phyloP scores from a whole-genome alignment of 2,113 vertebrate species.

The Pseudolaguvia tuberculata region DNA sequence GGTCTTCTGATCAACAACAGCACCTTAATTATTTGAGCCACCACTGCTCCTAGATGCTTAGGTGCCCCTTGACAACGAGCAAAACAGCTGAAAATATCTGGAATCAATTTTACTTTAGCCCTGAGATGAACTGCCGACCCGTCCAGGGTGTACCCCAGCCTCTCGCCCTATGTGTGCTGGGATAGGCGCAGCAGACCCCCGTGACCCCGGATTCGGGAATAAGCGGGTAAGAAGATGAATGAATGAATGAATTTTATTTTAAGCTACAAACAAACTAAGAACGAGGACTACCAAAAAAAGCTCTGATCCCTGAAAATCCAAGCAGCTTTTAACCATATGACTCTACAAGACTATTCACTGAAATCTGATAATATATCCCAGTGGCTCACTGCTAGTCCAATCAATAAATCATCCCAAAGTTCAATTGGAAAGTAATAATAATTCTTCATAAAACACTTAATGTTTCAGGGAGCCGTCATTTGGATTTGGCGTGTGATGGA shows the following conservation, averaged over 20 bases:
- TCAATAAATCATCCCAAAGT: slow-evolving; percentile 91
- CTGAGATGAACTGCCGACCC: no score
- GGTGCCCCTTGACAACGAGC: slow-evolving; percentile 26
- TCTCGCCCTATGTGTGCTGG: no score
- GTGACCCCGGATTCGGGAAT: no score
- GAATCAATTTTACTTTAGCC: slow-evolving; percentile 38
- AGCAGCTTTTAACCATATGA: background rate
- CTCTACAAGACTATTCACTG: slow-evolving; percentile 34
- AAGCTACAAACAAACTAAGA: slow-evolving; percentile 37
- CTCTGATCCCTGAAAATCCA: background rate
- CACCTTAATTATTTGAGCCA: no score
- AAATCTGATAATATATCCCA: slow-evolving; percentile 87
- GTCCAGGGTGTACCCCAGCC: no score
- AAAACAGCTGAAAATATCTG: slow-evolving; percentile 40
- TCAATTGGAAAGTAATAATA: slow-evolving; percentile 89
- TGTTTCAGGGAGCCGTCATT: slow-evolving; percentile 77
- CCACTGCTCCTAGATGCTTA: no score
- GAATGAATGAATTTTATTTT: slow-evolving; percentile 39
- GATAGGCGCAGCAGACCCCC: no score
- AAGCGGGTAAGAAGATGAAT: no score
- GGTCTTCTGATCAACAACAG: no score
- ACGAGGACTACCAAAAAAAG: slow-evolving; percentile 33
- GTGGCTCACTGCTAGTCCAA: slow-evolving; percentile 80
- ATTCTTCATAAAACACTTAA: slow-evolving; percentile 83
- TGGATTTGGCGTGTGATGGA: slow-evolving; percentile 79